Percentiles rank a stretch among this genome's conserved stretches.
phyloP scores from a whole-genome alignment of 2,888 invertebrate species.

The Catocala nupta region DNA sequence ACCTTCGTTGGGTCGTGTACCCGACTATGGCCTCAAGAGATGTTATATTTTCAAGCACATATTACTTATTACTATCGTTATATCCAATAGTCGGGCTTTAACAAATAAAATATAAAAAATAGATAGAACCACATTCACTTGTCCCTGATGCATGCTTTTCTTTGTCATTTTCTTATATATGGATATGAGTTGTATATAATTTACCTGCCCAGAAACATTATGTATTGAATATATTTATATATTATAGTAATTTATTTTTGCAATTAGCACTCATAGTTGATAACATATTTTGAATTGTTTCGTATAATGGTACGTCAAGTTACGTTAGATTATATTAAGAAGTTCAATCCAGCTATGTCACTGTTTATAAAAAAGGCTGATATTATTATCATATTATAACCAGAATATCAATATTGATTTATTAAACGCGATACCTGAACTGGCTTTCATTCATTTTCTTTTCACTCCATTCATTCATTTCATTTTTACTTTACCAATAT shows the following conservation, averaged over 20 bases:
- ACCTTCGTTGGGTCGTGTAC: conserved; percentile 58
- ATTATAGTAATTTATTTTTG: neutral
- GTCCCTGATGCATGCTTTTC: conserved; percentile 17
- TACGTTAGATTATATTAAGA: too few species aligned
- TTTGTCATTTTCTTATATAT: neutral
- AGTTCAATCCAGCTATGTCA: too few species aligned
- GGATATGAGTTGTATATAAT: conserved; percentile 13
- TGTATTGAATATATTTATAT: neutral
- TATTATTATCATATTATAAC: too few species aligned
- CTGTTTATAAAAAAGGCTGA: too few species aligned
- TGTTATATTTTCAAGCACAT: too few species aligned
- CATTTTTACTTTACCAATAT: too few species aligned
- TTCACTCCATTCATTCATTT: too few species aligned
- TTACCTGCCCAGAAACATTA: conserved; percentile 7
- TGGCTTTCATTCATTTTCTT: too few species aligned
- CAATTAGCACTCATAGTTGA: neutral
- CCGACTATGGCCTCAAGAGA: conserved; percentile 20
- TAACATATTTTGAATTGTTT: too few species aligned
- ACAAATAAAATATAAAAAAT: neutral
- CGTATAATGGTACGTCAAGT: too few species aligned
- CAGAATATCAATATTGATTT: too few species aligned
- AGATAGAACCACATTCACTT: neutral
- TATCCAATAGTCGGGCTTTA: conserved; percentile 2
- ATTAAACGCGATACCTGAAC: too few species aligned
- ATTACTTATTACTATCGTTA: conserved; percentile 20